Evolutionary conservation across 2,888 invertebrate species (phyloP).

Genomic region (Ectobius pallidus): DNA sequence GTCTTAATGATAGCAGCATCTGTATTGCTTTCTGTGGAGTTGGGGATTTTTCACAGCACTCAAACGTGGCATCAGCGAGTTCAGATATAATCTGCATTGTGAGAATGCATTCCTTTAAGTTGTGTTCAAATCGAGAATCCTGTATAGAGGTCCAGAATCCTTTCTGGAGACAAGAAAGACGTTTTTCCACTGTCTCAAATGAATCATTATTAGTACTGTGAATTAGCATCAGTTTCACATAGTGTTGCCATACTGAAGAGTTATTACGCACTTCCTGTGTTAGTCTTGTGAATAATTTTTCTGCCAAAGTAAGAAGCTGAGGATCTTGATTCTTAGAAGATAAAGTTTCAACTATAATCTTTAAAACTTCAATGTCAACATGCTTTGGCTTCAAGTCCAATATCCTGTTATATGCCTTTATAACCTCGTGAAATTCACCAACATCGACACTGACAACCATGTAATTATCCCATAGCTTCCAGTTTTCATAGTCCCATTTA

Average conservation of each 20-base stretch:
- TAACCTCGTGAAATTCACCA: constrained; percentile 80
- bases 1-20: constrained; percentile 48
- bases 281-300: constrained; percentile 76
- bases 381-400: constrained; percentile 84
- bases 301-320: constrained; percentile 53
- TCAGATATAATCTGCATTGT: constrained; percentile 66
- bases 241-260: constrained; percentile 80
- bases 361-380: constrained; percentile 76
- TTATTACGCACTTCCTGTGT: constrained; percentile 67
- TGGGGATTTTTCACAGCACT: constrained; percentile 43
- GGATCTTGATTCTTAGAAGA: constrained; percentile 46
- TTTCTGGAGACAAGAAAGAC: constrained; percentile 74
- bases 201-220: constrained; percentile 52
- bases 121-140: constrained; percentile 64
- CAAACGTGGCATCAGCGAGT: constrained; percentile 58
- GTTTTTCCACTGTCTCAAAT: constrained; percentile 58
- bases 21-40: constrained; percentile 43
- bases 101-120: constrained; percentile 60
- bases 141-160: constrained; percentile 74
- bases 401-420: constrained; percentile 83
- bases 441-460: constrained; percentile 87
- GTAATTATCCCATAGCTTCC: constrained; percentile 96
- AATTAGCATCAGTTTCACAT: constrained; percentile 74
- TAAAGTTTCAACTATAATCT: constrained; percentile 73
- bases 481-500: constrained; percentile 90